A percentile compares a stretch with the other conserved stretches of the same genome.
Evolutionary conservation across 37 sponge, comb jelly and placozoan genomes (phyloP).

Genomic region (Cladorhizidae sp.): DNA sequence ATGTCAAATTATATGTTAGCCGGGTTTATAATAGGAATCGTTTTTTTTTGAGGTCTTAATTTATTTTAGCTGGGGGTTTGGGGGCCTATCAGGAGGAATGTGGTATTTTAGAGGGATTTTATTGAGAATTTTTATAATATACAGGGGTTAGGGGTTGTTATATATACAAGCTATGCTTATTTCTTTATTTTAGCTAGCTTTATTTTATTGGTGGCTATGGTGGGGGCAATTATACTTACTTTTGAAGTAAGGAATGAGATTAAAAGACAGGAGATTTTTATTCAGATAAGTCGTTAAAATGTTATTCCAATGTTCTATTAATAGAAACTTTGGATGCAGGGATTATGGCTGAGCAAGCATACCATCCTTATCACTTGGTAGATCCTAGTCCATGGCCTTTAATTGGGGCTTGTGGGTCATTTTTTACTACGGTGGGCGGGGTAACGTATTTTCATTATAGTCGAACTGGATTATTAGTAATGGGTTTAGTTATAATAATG

Average conservation of each 20-base stretch:
- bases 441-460: no score
- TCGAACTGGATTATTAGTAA: no score
- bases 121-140: conserved; percentile 43
- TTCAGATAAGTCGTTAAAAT: conserved; percentile 66
- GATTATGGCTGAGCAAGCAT: no score
- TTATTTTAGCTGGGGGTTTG: background rate
- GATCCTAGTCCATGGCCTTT: no score
- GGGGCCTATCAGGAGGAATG: background rate
- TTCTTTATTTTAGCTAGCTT: conserved; percentile 83
- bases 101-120: conserved; percentile 25
- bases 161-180: conserved; percentile 82
- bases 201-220: conserved; percentile 87
- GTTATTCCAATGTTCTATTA: no score
- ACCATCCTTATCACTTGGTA: no score
- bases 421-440: no score
- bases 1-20: conserved; percentile 66
- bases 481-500: no score
- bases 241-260: conserved; percentile 35
- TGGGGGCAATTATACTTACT: conserved; percentile 81
- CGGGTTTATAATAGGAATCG: conserved; percentile 70
- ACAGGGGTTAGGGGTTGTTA: conserved; percentile 64
- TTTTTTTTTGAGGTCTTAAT: conserved; percentile 60
- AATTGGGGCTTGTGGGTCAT: no score
- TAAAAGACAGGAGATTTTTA: conserved; percentile 67
- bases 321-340: no score